Evolutionary conservation across 2,797 vertebrate species (phyloP).

Genomic region (Loriculus beryllinus): DNA sequence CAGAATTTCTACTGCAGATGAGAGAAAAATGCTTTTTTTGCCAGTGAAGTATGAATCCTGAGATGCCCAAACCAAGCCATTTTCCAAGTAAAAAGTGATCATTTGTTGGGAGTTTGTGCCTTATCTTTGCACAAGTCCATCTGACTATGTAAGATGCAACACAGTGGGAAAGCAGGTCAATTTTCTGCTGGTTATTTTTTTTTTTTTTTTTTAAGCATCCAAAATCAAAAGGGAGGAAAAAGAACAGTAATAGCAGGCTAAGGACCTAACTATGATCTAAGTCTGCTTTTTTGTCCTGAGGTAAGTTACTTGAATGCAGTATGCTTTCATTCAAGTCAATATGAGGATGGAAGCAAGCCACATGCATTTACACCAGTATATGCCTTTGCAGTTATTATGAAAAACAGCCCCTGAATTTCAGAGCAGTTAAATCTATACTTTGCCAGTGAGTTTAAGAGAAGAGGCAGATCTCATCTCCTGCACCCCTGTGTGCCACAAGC

Average conservation of each 20-base stretch:
- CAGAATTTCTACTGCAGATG: background rate
- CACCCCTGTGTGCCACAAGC: background rate
- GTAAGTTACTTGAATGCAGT: background rate
- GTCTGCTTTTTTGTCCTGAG: background rate
- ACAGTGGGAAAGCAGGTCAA: background rate
- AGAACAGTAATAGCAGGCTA: background rate
- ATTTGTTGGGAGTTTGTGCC: background rate
- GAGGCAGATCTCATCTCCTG: background rate
- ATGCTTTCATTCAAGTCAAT: background rate
- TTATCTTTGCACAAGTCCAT: background rate
- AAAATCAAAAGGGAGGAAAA: background rate
- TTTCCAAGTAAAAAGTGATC: background rate
- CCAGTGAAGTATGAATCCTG: background rate
- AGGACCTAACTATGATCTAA: background rate
- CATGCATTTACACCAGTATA: background rate
- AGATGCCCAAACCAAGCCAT: background rate
- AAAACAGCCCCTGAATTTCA: background rate
- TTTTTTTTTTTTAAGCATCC: background rate
- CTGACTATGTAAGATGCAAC: background rate
- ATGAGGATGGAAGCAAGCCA: background rate
- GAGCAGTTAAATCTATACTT: background rate
- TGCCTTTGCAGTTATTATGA: background rate
- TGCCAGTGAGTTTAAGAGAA: background rate
- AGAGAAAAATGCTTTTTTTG: background rate
- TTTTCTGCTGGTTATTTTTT: no score